Percentiles rank a stretch among this genome's conserved stretches.
phyloP scores from a whole-genome alignment of 2,797 vertebrate genomes.

The Dendrocincla fuliginosa region DNA sequence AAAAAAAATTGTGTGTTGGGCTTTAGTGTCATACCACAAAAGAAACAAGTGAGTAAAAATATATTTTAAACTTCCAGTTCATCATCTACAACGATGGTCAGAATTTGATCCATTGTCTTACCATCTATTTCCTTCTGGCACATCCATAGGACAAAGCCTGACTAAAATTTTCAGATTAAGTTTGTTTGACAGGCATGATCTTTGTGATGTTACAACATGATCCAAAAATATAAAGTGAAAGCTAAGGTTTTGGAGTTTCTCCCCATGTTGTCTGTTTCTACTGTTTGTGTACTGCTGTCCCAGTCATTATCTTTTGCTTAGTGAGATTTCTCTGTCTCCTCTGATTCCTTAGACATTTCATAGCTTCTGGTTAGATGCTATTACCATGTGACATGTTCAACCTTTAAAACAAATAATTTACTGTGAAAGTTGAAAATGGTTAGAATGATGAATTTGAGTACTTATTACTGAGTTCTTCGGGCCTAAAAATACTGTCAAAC shows the following conservation, averaged over 20 bases:
- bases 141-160: neutral
- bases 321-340: neutral
- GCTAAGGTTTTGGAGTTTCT: neutral
- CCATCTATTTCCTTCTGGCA: neutral
- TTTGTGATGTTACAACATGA: neutral
- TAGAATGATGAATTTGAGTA: constrained; percentile 13
- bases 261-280: neutral
- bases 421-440: constrained; percentile 32
- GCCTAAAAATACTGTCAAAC: neutral
- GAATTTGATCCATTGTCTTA: neutral
- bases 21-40: neutral
- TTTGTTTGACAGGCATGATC: neutral
- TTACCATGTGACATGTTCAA: constrained; percentile 12
- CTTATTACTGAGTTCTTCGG: neutral
- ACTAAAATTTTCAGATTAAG: neutral
- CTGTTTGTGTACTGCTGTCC: neutral
- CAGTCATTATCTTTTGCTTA: constrained; percentile 1
- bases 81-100: neutral
- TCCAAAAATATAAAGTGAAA: constrained; percentile 12
- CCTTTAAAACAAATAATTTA: constrained; percentile 60
- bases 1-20: neutral
- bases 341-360: constrained; percentile 29
- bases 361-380: constrained; percentile 49
- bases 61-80: neutral
- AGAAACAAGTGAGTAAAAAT: neutral